Evolutionary conservation across 2,888 invertebrate genomes (phyloP).

Genomic region (Megaustenia siamemsis): DNA sequence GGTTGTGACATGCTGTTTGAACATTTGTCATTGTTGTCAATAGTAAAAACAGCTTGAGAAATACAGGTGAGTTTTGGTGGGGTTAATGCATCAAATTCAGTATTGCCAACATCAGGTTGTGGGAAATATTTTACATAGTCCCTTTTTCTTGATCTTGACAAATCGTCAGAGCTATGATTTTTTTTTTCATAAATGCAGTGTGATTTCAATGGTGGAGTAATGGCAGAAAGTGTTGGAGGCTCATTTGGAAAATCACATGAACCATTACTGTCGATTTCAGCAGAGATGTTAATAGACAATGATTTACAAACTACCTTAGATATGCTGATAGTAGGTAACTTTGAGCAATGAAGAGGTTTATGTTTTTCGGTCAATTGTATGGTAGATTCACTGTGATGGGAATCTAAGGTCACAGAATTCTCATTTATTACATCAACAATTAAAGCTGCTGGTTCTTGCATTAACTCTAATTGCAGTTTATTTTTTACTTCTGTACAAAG

Average conservation of each 20-base stretch:
- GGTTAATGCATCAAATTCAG: neutral
- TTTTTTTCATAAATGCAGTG: neutral
- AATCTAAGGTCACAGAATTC: neutral
- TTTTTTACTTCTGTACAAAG: neutral
- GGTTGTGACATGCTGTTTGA: neutral
- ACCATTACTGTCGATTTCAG: slow-evolving; percentile 11
- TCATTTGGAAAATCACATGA: slow-evolving; percentile 20
- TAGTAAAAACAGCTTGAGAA: neutral
- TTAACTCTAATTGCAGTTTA: neutral
- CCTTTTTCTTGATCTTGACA: slow-evolving; percentile 10
- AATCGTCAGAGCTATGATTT: slow-evolving; percentile 34
- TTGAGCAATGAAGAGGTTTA: neutral
- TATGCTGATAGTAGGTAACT: neutral
- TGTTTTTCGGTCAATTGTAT: neutral
- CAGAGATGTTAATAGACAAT: neutral
- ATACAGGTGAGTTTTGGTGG: slow-evolving; percentile 33
- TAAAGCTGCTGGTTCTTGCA: neutral
- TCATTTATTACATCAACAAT: neutral
- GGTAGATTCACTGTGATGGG: neutral
- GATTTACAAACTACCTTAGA: neutral
- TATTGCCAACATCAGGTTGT: neutral
- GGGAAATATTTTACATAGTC: neutral
- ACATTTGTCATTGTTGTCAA: neutral
- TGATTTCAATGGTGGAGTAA: neutral
- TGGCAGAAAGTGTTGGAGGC: slow-evolving; percentile 29